A percentile compares a stretch with the other conserved stretches of the same genome.
Conservation (phyloP, 2,113 vertebrate species). For the Trematocara variabile region DNA sequence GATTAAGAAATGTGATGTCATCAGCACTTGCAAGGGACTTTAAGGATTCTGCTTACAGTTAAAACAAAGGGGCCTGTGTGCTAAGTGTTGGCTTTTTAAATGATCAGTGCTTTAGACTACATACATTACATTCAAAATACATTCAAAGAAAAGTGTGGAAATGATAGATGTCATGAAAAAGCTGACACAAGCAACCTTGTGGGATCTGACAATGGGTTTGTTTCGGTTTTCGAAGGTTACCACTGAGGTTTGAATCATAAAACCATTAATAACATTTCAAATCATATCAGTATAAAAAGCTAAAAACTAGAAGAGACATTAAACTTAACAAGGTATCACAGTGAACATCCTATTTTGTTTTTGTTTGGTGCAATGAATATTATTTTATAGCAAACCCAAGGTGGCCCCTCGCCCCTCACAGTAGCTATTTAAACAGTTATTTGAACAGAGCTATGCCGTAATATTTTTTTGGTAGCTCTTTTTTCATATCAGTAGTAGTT, state of each 20-base stretch:
- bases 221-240: neutral
- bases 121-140: constrained; percentile 1
- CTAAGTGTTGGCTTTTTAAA: neutral
- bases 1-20: constrained; percentile 34
- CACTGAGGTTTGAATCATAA: neutral
- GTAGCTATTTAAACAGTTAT: neutral
- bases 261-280: neutral
- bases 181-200: neutral
- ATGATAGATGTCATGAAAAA: neutral
- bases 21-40: neutral
- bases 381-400: neutral
- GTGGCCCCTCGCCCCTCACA: neutral
- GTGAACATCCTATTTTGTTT: neutral
- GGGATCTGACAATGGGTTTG: neutral
- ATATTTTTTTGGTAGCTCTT: neutral
- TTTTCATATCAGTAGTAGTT: neutral
- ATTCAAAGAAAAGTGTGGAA: neutral
- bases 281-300: neutral
- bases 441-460: neutral
- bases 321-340: neutral
- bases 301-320: neutral
- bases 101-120: neutral
- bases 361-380: neutral
- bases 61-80: neutral
- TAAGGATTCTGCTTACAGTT: neutral